Evolutionary conservation across 2,888 invertebrate species (phyloP).

Genomic region (Schizotus pectinicornis): DNA sequence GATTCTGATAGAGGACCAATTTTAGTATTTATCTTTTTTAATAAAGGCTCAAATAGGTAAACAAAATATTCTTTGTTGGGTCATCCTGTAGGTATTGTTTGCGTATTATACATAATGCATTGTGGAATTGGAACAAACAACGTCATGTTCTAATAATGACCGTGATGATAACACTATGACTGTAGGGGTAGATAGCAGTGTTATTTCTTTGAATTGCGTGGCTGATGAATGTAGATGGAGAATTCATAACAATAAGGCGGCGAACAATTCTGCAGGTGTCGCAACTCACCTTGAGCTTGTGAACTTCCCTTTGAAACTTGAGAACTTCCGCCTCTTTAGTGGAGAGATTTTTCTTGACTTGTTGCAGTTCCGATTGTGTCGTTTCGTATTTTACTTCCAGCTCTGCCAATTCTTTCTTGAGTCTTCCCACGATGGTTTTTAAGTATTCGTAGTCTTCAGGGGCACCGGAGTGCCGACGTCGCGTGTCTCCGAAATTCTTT

Average conservation of each 20-base stretch:
- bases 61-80: too few relatives aligned
- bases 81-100: too few relatives aligned
- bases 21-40: too few relatives aligned
- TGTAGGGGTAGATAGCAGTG: background rate
- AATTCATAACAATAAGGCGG: slow-evolving; percentile 6
- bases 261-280: slow-evolving; percentile 17
- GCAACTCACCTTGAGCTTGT: slow-evolving; percentile 69
- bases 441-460: slow-evolving; percentile 55
- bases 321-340: slow-evolving; percentile 65
- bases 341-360: slow-evolving; percentile 63
- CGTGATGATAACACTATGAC: slow-evolving; percentile 12
- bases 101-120: slow-evolving; percentile 2
- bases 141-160: slow-evolving; percentile 18
- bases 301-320: slow-evolving; percentile 70
- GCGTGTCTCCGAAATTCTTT: slow-evolving; percentile 44
- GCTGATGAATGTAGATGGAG: background rate
- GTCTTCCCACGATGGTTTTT: slow-evolving; percentile 56
- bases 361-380: slow-evolving; percentile 63
- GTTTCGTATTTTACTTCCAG: slow-evolving; percentile 60
- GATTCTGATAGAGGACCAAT: too few relatives aligned
- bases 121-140: slow-evolving; percentile 7
- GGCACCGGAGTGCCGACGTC: slow-evolving; percentile 41
- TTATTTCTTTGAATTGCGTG: slow-evolving; percentile 18
- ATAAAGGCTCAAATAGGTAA: too few relatives aligned
- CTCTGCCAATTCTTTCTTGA: slow-evolving; percentile 60